A percentile compares a stretch with the other conserved stretches of the same genome.
These are phyloP conservation scores for Orthosia gracilis DNA, from an alignment of 2,888 invertebrate species.

Conservation along the genomic window DNA sequence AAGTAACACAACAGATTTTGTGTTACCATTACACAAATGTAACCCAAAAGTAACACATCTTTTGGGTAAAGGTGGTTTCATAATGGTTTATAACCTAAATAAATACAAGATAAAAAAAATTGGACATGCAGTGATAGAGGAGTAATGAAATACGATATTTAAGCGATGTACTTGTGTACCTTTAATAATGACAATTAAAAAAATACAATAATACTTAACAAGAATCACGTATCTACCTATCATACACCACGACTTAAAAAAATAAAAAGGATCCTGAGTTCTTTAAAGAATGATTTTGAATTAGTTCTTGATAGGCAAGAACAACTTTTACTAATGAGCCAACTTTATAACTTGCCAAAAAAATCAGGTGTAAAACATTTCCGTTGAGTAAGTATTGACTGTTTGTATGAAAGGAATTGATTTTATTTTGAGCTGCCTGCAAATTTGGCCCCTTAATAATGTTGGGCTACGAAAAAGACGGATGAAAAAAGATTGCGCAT, in stretches of 20 bases:
- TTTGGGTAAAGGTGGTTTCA: not conserved
- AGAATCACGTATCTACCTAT: not conserved
- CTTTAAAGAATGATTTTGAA: slow-evolving; percentile 2
- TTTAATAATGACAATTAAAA: too few species aligned
- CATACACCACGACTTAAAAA: not conserved
- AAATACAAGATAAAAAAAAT: too few species aligned
- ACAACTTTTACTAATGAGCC: not conserved
- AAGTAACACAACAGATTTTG: slow-evolving; percentile 12
- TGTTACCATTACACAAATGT: slow-evolving; percentile 29
- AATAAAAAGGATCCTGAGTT: not conserved
- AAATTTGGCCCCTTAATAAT: not conserved
- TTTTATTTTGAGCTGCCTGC: slow-evolving; percentile 1
- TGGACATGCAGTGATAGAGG: too few species aligned
- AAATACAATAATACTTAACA: too few species aligned
- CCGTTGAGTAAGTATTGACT: slow-evolving; percentile 5
- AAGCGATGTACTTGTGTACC: too few species aligned
- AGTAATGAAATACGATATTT: too few species aligned
- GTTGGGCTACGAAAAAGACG: too few species aligned
- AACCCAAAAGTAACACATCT: slow-evolving; percentile 12
- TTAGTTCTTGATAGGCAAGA: not conserved
- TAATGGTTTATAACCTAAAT: too few species aligned
- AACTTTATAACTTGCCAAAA: too few species aligned
- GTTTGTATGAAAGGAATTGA: slow-evolving; percentile 1
- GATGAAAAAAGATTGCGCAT: too few species aligned
- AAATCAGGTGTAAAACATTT: not conserved